Conservation (phyloP, 92 coral and sea anemone species). For the Palythoa caribaeorum region DNA sequence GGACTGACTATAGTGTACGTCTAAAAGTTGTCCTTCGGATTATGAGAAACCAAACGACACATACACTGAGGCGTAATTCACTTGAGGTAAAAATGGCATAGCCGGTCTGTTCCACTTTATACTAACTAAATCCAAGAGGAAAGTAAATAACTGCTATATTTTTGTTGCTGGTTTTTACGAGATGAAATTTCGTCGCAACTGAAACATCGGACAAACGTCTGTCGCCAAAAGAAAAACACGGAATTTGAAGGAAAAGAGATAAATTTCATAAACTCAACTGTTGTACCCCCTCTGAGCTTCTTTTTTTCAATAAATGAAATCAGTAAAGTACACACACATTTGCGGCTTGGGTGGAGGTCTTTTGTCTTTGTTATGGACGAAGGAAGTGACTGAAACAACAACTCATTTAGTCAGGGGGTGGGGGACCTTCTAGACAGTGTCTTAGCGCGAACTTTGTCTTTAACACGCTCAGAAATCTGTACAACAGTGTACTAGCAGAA, state of each 20-base stretch:
- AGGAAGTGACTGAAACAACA: not conserved
- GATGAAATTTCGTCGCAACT: not conserved
- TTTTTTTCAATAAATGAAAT: conserved; percentile 12
- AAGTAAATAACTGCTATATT: not conserved
- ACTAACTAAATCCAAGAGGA: not conserved
- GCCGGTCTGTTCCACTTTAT: not conserved
- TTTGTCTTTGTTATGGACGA: conserved; percentile 10
- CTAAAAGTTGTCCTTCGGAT: conserved; percentile 31
- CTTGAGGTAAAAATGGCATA: not conserved
- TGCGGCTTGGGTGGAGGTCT: not conserved
- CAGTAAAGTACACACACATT: conserved; percentile 14
- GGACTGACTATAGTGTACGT: not conserved
- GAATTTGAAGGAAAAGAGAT: not conserved
- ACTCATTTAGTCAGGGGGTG: not conserved
- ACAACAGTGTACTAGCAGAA: no score
- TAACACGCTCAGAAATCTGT: no score
- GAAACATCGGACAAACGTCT: not conserved
- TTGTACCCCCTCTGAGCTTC: conserved; percentile 43
- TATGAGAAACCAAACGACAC: not conserved
- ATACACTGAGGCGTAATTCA: not conserved
- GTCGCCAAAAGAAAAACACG: not conserved
- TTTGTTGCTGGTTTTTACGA: not conserved
- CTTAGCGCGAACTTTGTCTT: no score
- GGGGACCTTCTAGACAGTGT: no score
- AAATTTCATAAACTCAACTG: not conserved